Evolutionary conservation across 2,797 vertebrate species (phyloP), one percentile per base, ranked within the genome.

Genomic region (Notolepis coatsorum): DNA sequence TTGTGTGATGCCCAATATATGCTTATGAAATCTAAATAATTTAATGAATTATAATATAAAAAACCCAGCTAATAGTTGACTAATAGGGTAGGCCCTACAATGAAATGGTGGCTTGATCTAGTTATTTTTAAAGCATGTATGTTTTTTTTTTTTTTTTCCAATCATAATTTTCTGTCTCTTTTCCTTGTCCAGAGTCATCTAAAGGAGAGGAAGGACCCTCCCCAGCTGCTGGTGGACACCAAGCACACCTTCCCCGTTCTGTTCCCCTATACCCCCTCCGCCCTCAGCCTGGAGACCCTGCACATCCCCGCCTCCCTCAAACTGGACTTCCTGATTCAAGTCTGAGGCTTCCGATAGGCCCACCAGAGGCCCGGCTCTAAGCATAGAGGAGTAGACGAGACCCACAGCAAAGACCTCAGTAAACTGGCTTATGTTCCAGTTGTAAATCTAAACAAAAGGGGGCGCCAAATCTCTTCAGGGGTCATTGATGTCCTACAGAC

Each of bases 191-290:
- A 99, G 97, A 92, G 74, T 5, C 84, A 85, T 4, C 92, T 97
- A 5, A 91, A 95, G 73, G 93, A 94, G 5, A 86, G 95, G 2
- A 94, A 90, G 0, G 97, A 97, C 8, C 81, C 92, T 15, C 92
- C 91, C 0, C 95, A 96, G 62, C 93, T 98, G 5, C 93, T 98
- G 37, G 6, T 95, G 67, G 96, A 98, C 92, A 96, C 91, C 85
- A 99, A 97, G 73, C 91, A 95, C 72, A 91, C 72, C 25, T 98
- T 96, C 80, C 96, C 97, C 0, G 96, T 98, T 23, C 69, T 95
- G 55, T 97, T 99, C 75, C 96, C 96, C 0, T 98, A 95, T 90
- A 94, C 94, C 7, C 97, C 97, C 0, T 98, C 97, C 0, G 91
- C 94, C 20, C 92, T 99, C 42, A 95, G 93, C 74, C 90, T 98